phyloP scores from a whole-genome alignment of 1,140 invertebrate genomes.

The Geopemphigus sp. region DNA sequence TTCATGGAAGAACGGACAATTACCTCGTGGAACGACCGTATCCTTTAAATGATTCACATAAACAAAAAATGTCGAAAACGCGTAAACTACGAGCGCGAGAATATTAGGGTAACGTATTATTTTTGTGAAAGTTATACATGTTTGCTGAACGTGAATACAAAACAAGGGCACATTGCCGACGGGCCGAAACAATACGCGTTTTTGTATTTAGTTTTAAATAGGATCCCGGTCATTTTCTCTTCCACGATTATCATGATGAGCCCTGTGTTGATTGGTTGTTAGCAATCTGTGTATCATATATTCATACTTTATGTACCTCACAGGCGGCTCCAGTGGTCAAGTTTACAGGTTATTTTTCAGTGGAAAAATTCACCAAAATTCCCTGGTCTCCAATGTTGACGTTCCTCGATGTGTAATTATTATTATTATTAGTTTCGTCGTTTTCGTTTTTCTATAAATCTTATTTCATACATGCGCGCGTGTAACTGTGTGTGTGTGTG shows the following conservation, averaged over 20 bases:
- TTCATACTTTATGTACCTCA: background rate
- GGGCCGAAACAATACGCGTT: too few species aligned
- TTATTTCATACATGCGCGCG: background rate
- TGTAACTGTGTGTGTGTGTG: background rate
- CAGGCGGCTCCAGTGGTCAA: constrained; percentile 42
- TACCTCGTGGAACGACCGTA: too few species aligned
- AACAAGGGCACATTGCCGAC: too few species aligned
- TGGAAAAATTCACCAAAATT: background rate
- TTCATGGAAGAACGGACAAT: background rate
- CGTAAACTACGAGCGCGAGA: too few species aligned
- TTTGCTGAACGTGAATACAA: too few species aligned
- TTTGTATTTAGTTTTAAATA: constrained; percentile 1
- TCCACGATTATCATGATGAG: constrained; percentile 20
- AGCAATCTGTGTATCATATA: constrained; percentile 12
- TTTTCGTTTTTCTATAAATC: background rate
- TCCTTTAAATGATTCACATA: too few species aligned
- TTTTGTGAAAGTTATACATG: too few species aligned
- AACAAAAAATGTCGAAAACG: too few species aligned
- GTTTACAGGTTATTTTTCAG: constrained; percentile 41
- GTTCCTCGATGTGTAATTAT: background rate
- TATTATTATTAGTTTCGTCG: background rate
- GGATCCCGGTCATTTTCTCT: background rate
- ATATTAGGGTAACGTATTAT: too few species aligned
- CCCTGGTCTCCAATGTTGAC: too few species aligned
- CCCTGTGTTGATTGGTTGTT: constrained; percentile 10